Conservation (phyloP, 2,113 vertebrate species). For the Hepsetus odoe region DNA sequence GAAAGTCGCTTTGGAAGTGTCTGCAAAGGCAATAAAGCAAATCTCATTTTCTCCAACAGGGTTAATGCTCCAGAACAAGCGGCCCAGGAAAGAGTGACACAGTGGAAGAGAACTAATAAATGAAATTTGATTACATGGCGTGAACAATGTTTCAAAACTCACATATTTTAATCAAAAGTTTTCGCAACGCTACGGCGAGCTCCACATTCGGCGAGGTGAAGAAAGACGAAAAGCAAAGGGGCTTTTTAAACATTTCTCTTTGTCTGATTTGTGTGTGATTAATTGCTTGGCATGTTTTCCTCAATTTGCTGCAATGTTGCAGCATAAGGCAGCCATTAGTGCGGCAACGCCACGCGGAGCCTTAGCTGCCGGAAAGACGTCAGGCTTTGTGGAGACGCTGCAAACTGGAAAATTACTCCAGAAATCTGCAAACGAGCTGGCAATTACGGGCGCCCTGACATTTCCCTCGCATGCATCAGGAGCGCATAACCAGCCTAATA, state of each 20-base stretch:
- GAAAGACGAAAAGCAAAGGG: constrained; percentile 6
- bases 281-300: constrained; percentile 59
- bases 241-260: constrained; percentile 12
- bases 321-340: constrained; percentile 51
- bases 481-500: constrained; percentile 45
- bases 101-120: not conserved
- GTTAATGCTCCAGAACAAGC: not conserved
- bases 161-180: constrained; percentile 32
- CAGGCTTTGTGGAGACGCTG: constrained; percentile 56
- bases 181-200: not conserved
- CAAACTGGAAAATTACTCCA: constrained; percentile 64
- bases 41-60: not conserved
- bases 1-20: no score
- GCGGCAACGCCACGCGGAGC: constrained; percentile 51
- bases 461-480: constrained; percentile 36
- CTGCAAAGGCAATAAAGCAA: not conserved
- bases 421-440: constrained; percentile 64
- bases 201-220: not conserved
- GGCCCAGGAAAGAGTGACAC: not conserved
- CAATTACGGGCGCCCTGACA: constrained; percentile 59
- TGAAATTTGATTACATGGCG: constrained; percentile 4
- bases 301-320: constrained; percentile 51
- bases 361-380: constrained; percentile 57
- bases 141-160: not conserved
- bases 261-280: constrained; percentile 30